Conservation (phyloP, 2,113 vertebrate genomes). For the Bothrops jararaca region DNA sequence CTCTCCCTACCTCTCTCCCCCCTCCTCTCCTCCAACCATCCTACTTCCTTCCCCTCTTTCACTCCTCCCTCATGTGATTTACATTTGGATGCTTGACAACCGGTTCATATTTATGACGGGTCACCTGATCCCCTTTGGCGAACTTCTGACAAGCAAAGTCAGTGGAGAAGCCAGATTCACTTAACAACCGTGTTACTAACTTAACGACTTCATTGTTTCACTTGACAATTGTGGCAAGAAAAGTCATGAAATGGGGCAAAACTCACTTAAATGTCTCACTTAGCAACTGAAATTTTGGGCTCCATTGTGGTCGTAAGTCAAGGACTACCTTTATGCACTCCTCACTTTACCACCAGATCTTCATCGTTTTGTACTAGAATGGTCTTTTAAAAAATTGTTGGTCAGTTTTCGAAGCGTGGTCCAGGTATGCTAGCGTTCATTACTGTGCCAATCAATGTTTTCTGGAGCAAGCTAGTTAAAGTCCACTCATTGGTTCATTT, state of each 20-base stretch:
- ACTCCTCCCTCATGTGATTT: no score
- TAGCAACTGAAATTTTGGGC: no score
- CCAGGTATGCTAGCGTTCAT: constrained; percentile 47
- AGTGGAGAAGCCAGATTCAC: neutral
- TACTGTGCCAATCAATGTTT: constrained; percentile 55
- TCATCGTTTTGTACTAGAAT: constrained; percentile 36
- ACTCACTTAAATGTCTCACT: neutral
- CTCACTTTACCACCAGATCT: constrained; percentile 29
- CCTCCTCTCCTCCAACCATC: no score
- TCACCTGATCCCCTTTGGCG: no score
- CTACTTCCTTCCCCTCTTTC: no score
- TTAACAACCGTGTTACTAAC: neutral
- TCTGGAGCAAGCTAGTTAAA: constrained; percentile 35
- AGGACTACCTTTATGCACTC: neutral
- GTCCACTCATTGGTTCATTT: constrained; percentile 48
- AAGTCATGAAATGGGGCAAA: neutral
- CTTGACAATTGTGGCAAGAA: no score
- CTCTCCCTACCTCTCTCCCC: no score
- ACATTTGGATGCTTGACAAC: no score
- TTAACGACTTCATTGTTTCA: neutral
- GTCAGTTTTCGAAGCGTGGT: constrained; percentile 61
- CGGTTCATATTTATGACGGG: no score
- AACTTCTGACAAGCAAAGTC: no score
- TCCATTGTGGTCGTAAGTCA: no score
- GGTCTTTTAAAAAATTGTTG: constrained; percentile 43